A percentile compares a stretch with the other conserved stretches of the same genome.
Evolutionary conservation across 2,797 vertebrate genomes (phyloP).

Genomic region (Pseudochromis fuscus): DNA sequence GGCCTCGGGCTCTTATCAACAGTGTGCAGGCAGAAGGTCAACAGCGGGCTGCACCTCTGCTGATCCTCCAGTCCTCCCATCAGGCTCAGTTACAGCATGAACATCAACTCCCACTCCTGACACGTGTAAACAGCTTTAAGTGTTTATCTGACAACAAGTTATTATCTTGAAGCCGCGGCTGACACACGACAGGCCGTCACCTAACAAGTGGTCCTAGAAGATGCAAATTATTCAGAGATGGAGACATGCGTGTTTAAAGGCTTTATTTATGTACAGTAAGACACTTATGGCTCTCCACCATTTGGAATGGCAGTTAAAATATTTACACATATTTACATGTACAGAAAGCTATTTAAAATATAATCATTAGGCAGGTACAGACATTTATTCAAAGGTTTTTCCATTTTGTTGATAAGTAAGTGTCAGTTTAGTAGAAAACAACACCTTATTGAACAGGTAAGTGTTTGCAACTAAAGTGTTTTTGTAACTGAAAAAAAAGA

Average conservation of each 20-base stretch:
- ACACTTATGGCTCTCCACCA: constrained; percentile 8
- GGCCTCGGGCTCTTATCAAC: constrained; percentile 38
- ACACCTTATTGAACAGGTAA: too few species aligned
- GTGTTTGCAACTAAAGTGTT: too few species aligned
- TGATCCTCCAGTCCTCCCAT: neutral
- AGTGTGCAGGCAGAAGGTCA: constrained; percentile 11
- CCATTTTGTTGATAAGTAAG: neutral
- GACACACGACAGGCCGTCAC: neutral
- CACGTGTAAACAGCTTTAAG: fast-evolving
- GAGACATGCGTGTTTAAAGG: constrained; percentile 2
- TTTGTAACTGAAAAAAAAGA: neutral
- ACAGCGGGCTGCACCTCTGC: neutral
- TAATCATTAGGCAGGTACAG: neutral
- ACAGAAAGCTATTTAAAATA: constrained; percentile 7
- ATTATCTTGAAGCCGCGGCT: neutral
- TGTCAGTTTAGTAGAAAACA: neutral
- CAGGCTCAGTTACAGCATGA: neutral
- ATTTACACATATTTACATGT: constrained; percentile 73
- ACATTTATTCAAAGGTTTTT: neutral
- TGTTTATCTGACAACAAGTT: constrained; percentile 8
- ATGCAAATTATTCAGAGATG: neutral
- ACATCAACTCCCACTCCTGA: neutral
- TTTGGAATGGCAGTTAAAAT: constrained; percentile 31
- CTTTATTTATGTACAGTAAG: constrained; percentile 66
- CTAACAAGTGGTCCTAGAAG: constrained; percentile 18